These are phyloP conservation scores for Eulemur rubriventer DNA, from an alignment of 2,797 vertebrate species.

Conservation along the genomic window DNA sequence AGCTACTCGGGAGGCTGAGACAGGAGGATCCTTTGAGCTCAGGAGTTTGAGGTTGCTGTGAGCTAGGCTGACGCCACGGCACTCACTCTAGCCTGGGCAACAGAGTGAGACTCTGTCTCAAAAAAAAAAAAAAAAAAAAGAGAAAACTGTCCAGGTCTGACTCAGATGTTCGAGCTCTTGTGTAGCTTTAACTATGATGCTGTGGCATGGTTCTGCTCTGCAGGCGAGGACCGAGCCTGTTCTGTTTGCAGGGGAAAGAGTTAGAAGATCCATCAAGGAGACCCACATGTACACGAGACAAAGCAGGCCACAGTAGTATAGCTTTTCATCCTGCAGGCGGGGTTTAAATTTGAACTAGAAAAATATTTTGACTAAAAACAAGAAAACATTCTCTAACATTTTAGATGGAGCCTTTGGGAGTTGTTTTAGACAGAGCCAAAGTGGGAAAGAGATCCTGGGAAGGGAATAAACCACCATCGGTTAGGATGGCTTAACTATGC, in stretches of 20 bases:
- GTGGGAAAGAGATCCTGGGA: not conserved
- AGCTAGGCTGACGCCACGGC: no score
- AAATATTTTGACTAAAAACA: not conserved
- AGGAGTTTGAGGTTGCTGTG: no score
- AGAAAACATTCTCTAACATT: not conserved
- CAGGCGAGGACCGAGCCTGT: not conserved
- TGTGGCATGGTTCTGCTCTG: not conserved
- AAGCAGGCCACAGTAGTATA: not conserved
- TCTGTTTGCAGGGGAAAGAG: not conserved
- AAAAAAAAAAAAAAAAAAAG: no score
- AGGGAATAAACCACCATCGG: not conserved
- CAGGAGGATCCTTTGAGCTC: rapidly evolving
- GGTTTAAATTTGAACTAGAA: not conserved
- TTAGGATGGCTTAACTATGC: not conserved
- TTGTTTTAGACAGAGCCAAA: not conserved
- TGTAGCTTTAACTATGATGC: not conserved
- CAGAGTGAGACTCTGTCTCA: no score
- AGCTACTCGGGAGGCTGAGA: no score
- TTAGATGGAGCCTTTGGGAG: not conserved
- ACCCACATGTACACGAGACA: rapidly evolving
- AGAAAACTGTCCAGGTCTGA: not conserved
- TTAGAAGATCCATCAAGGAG: not conserved
- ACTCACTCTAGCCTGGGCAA: no score
- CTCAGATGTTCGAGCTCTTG: not conserved
- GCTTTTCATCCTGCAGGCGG: not conserved